Evolutionary conservation across 2,113 vertebrate species (phyloP).

Genomic region (Microcebus griseorufus): DNA sequence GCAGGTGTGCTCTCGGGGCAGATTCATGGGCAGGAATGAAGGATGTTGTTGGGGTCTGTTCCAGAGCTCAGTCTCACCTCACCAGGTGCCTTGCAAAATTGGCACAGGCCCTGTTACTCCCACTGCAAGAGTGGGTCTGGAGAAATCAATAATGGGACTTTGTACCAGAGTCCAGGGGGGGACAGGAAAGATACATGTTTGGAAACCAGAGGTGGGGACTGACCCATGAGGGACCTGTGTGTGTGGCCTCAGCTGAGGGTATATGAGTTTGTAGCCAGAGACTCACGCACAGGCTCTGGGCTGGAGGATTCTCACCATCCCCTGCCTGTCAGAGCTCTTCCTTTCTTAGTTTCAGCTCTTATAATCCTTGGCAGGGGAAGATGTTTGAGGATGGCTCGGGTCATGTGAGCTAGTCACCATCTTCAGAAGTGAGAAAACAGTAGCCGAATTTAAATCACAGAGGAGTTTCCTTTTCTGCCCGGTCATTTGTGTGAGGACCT

Average conservation of each 20-base stretch:
- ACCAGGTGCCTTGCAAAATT: not conserved
- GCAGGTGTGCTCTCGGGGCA: not conserved
- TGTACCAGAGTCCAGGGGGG: not conserved
- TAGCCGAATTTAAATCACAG: not conserved
- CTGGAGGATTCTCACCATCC: not conserved
- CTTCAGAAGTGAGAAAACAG: conserved; percentile 31
- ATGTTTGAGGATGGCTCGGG: not conserved
- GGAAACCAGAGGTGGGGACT: not conserved
- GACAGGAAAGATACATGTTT: not conserved
- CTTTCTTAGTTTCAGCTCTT: conserved; percentile 20
- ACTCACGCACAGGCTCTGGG: not conserved
- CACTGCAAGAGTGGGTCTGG: not conserved
- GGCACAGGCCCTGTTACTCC: not conserved
- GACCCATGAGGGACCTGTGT: not conserved
- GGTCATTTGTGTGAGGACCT: not conserved
- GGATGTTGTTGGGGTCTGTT: conserved; percentile 4
- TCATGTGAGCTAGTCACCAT: not conserved
- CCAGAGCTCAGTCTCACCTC: not conserved
- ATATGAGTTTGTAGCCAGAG: not conserved
- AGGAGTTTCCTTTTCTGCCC: not conserved
- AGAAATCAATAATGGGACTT: not conserved
- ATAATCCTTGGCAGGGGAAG: not conserved
- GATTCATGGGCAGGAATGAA: not conserved
- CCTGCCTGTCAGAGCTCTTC: not conserved
- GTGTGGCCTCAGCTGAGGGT: not conserved